These are phyloP conservation scores for Echinarachnius parma DNA, from an alignment of 53 echinoderm and acorn worm genomes.

Conservation along the genomic window DNA sequence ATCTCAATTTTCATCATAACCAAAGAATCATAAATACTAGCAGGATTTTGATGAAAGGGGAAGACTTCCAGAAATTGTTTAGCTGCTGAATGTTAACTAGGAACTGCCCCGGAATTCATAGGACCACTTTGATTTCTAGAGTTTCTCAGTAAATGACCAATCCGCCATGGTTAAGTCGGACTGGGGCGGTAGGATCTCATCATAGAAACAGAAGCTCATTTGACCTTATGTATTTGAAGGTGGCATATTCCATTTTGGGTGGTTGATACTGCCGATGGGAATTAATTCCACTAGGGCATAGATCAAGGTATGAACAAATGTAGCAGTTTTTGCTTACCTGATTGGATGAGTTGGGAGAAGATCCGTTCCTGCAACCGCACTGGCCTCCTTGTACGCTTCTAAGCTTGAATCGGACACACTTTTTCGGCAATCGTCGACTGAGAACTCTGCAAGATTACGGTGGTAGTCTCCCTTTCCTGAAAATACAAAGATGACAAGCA, in stretches of 20 bases:
- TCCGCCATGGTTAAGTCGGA: slow-evolving; percentile 29
- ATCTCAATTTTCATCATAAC: too few species aligned
- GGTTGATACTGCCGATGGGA: too few species aligned
- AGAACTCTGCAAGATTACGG: slow-evolving; percentile 91
- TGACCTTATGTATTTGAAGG: background rate
- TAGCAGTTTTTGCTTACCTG: too few species aligned
- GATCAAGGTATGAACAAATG: too few species aligned
- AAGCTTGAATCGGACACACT: slow-evolving; percentile 80
- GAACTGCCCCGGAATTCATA: too few species aligned
- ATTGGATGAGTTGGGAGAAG: slow-evolving; percentile 89
- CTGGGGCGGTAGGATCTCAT: slow-evolving; percentile 32
- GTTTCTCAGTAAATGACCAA: slow-evolving; percentile 27
- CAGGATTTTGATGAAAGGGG: too few species aligned
- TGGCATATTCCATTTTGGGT: too few species aligned
- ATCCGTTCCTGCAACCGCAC: slow-evolving; percentile 55
- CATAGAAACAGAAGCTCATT: background rate
- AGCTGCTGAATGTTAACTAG: too few species aligned
- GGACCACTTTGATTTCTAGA: too few species aligned
- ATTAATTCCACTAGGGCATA: too few species aligned
- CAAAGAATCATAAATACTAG: too few species aligned
- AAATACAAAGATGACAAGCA: background rate
- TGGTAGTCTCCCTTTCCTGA: slow-evolving; percentile 97
- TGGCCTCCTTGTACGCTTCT: slow-evolving; percentile 79
- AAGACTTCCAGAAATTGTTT: too few species aligned
- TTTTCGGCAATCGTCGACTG: slow-evolving; percentile 48